Evolutionary conservation across 2,888 invertebrate genomes (phyloP).

Genomic region (Sarcophaga variegata): DNA sequence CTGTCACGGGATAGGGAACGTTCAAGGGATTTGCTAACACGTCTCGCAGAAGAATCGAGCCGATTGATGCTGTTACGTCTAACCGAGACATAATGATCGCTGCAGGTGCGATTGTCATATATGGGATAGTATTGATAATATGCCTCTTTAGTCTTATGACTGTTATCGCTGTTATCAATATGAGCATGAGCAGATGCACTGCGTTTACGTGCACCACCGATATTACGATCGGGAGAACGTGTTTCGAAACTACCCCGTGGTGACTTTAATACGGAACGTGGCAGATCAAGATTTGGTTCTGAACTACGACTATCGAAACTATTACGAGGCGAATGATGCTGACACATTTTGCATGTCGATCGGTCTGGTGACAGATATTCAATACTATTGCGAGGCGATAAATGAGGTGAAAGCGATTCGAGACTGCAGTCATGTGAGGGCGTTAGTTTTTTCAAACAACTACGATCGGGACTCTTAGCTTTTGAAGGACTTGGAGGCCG

Average conservation of each 20-base stretch:
- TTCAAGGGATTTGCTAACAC: constrained; percentile 81
- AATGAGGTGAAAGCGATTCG: constrained; percentile 80
- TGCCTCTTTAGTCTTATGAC: constrained; percentile 73
- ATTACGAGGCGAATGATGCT: constrained; percentile 80
- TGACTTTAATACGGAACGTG: constrained; percentile 74
- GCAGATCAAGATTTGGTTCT: constrained; percentile 78
- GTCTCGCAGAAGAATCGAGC: constrained; percentile 65
- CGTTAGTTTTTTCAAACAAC: constrained; percentile 79
- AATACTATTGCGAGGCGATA: constrained; percentile 80
- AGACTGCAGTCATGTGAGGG: constrained; percentile 79
- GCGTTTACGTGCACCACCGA: constrained; percentile 75
- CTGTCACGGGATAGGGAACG: constrained; percentile 81
- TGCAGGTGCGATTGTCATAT: constrained; percentile 80
- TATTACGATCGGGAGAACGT: constrained; percentile 75
- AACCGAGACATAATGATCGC: constrained; percentile 80
- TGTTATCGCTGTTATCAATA: constrained; percentile 76
- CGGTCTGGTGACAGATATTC: constrained; percentile 81
- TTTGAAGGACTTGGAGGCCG: constrained; percentile 80
- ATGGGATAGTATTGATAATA: constrained; percentile 81
- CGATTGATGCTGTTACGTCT: constrained; percentile 71
- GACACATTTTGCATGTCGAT: constrained; percentile 74
- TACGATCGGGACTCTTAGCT: constrained; percentile 80
- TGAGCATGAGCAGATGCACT: constrained; percentile 81
- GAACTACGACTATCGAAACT: constrained; percentile 81
- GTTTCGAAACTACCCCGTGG: constrained; percentile 78